Evolutionary conservation across 2,888 invertebrate species (phyloP).

Genomic region (Tetropium fuscum): DNA sequence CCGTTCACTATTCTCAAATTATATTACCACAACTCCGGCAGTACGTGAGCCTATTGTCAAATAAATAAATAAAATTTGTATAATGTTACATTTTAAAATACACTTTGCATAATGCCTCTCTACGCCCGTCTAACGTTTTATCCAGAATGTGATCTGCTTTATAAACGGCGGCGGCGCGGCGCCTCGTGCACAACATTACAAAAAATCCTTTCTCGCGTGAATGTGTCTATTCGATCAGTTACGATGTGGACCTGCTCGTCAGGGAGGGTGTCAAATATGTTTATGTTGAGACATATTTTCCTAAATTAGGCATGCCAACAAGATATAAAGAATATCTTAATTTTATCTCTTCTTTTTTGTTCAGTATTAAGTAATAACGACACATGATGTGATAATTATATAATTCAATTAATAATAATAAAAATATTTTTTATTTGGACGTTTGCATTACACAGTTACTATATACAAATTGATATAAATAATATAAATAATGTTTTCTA

Average conservation of each 20-base stretch:
- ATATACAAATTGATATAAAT: no score
- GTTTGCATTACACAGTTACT: no score
- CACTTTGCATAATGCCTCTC: constrained; percentile 64
- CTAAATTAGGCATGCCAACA: no score
- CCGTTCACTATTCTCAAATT: constrained; percentile 66
- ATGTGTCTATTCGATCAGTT: not conserved
- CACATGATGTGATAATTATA: not conserved
- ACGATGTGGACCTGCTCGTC: not conserved
- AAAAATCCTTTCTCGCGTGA: constrained; percentile 10
- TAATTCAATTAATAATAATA: no score
- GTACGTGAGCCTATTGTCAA: constrained; percentile 68
- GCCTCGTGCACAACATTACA: not conserved
- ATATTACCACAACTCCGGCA: constrained; percentile 64
- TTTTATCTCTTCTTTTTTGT: no score
- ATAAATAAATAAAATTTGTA: constrained; percentile 67
- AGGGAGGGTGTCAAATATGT: no score
- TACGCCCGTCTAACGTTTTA: constrained; percentile 51
- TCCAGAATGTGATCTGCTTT: constrained; percentile 60
- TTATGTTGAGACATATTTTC: no score
- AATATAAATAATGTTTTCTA: no score
- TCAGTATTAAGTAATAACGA: no score
- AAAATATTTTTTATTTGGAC: no score
- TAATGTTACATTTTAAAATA: constrained; percentile 67
- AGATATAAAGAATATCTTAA: no score
- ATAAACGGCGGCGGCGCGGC: no score